Evolutionary conservation across 1,140 invertebrate genomes (phyloP).

Genomic region (Zaprionus ornatus): DNA sequence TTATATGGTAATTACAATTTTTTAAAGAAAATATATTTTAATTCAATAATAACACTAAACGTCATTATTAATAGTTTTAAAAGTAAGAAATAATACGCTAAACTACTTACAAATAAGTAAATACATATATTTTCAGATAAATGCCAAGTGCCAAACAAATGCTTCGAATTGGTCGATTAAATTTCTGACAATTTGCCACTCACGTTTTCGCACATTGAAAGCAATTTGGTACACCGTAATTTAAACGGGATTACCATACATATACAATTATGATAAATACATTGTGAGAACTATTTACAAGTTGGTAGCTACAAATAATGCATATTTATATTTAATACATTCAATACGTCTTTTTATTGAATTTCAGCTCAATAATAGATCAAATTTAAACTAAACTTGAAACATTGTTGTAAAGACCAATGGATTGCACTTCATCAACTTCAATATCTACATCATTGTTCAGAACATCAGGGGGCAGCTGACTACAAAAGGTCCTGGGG

Average conservation of each 20-base stretch:
- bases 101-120: slow-evolving; percentile 20
- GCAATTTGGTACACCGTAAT: slow-evolving; percentile 20
- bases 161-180: slow-evolving; percentile 24
- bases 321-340: slow-evolving; percentile 26
- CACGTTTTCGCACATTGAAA: slow-evolving; percentile 16
- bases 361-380: neutral
- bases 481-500: slow-evolving; percentile 20
- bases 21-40: slow-evolving; percentile 79
- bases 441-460: slow-evolving; percentile 48
- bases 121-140: slow-evolving; percentile 42
- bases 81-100: slow-evolving; percentile 17
- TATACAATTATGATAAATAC: slow-evolving; percentile 62
- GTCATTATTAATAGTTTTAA: slow-evolving; percentile 35
- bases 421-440: slow-evolving; percentile 53
- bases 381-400: slow-evolving; percentile 61
- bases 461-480: slow-evolving; percentile 29
- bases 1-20: slow-evolving; percentile 71
- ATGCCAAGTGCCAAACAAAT: slow-evolving; percentile 43
- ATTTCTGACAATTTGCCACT: slow-evolving; percentile 12
- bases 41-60: slow-evolving; percentile 63
- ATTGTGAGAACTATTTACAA: slow-evolving; percentile 64
- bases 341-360: slow-evolving; percentile 6
- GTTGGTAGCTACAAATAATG: slow-evolving; percentile 18
- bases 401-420: slow-evolving; percentile 68
- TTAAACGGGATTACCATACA: slow-evolving; percentile 23